Conservation (phyloP, 2,113 vertebrate species). For the Sarotherodon lohbergeri region DNA sequence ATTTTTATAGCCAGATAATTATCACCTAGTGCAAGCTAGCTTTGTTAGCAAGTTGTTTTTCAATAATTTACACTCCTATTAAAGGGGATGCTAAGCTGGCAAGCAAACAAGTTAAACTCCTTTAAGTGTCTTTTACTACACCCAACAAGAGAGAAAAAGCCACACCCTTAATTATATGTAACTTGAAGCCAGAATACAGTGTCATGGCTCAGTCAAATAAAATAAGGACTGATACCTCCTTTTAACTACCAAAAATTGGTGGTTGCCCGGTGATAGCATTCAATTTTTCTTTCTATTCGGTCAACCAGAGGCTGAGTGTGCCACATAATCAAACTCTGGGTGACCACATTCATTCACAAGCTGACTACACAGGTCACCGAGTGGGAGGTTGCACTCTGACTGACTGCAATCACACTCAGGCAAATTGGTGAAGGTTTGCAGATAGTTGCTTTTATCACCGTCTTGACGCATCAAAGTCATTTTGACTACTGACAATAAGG, state of each 20-base stretch:
- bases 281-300: not conserved
- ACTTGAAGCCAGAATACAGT: not conserved
- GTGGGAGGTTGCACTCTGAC: not conserved
- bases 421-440: not conserved
- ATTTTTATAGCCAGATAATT: not conserved
- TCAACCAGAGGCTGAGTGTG: not conserved
- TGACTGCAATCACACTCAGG: not conserved
- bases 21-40: not conserved
- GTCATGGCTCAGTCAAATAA: not conserved
- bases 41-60: not conserved
- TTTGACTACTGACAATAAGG: not conserved
- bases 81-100: not conserved
- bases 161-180: not conserved
- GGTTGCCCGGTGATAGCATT: not conserved
- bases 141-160: not conserved
- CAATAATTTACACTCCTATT: not conserved
- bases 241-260: no score
- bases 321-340: not conserved
- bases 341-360: not conserved
- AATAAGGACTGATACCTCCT: not conserved
- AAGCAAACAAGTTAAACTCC: not conserved
- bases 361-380: not conserved
- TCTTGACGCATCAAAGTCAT: not conserved
- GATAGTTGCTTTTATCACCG: not conserved
- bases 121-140: not conserved